Percentiles rank a stretch among this genome's conserved stretches.
phyloP scores from a whole-genome alignment of 2,113 vertebrate genomes.

The Hoplias malabaricus region DNA sequence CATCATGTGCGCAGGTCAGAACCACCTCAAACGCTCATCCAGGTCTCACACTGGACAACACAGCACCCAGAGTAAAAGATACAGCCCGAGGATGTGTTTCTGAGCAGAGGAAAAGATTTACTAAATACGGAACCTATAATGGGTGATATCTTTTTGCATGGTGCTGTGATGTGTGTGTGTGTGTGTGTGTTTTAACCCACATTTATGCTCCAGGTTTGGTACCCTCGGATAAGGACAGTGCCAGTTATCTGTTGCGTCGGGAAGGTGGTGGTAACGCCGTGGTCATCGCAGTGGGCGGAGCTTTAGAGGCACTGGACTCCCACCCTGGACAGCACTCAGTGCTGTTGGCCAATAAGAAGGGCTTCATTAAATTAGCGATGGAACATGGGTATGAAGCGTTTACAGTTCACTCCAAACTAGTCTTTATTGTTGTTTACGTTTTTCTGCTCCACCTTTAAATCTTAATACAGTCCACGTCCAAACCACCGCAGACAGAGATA shows the following conservation, averaged over 20 bases:
- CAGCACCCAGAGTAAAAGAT: too few relatives aligned
- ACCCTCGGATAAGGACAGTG: constrained; percentile 82
- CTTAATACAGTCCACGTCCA: too few relatives aligned
- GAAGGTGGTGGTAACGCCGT: constrained; percentile 75
- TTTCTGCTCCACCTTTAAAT: too few relatives aligned
- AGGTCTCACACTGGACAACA: too few relatives aligned
- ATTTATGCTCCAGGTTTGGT: constrained; percentile 77
- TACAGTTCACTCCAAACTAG: too few relatives aligned
- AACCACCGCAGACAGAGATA: too few relatives aligned
- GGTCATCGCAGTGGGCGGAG: constrained; percentile 82
- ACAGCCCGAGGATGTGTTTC: too few relatives aligned
- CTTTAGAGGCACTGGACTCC: constrained; percentile 85
- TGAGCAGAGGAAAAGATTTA: too few relatives aligned
- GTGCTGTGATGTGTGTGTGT: too few relatives aligned
- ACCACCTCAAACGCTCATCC: background rate
- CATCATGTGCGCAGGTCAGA: constrained; percentile 83
- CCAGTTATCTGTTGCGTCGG: constrained; percentile 69
- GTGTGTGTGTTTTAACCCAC: background rate
- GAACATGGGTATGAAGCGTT: constrained; percentile 79
- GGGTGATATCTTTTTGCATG: too few relatives aligned
- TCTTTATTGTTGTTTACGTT: too few relatives aligned
- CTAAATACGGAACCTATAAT: too few relatives aligned
- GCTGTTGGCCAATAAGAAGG: constrained; percentile 85
- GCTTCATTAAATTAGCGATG: constrained; percentile 89
- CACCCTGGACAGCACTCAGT: constrained; percentile 80